Evolutionary conservation across 2,113 vertebrate genomes (phyloP), one percentile per base, ranked within the genome.

Genomic region (Cephalopholis sonnerati): DNA sequence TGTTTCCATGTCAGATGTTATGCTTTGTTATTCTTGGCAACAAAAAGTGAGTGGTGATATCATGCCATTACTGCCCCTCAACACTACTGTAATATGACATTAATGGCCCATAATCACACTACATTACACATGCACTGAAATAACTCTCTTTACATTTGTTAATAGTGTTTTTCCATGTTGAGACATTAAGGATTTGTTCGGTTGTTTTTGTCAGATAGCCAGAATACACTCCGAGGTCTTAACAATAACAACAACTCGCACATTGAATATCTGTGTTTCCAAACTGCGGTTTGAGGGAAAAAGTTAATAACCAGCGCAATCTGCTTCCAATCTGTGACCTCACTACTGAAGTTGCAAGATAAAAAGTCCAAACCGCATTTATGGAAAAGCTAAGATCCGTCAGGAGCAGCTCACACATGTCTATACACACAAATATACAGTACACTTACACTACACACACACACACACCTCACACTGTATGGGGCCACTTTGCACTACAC

Each of bases 401-500:
- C 67, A 64, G 73, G 51, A 63, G 63, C 39, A 72, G 59, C 67
- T 70, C 44, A 32, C 55, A 36, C 71, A 46, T 50, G 70, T 70
- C 64, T 59, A 57, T 32, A 39, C 51, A 61, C 67, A 72, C 46
- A 88, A 36, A 73, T 48, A 64, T 65, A 71, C 57, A 63, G 78
- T 66, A 63, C n/a, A 57, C 59, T 39, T n/a, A n/a, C n/a, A n/a
- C n/a, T n/a, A n/a, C n/a, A 29, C 51, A 46, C 51, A 65, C 41
- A 51, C 69, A 67, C 76, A 84, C 69, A 73, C 72, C 86, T 90
- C 71, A 41, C 87, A 72, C 93, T 81, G 90, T 63, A 92, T 92
- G 91, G 89, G 83, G 87, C 91, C 91, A 93, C 91, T 93, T 92
- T 91, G 86, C 91, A 89, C 92, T 90, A 90, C 91, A 93, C 92